phyloP scores from a whole-genome alignment of 2,888 invertebrate genomes.

The Hypomecis atomaria region DNA sequence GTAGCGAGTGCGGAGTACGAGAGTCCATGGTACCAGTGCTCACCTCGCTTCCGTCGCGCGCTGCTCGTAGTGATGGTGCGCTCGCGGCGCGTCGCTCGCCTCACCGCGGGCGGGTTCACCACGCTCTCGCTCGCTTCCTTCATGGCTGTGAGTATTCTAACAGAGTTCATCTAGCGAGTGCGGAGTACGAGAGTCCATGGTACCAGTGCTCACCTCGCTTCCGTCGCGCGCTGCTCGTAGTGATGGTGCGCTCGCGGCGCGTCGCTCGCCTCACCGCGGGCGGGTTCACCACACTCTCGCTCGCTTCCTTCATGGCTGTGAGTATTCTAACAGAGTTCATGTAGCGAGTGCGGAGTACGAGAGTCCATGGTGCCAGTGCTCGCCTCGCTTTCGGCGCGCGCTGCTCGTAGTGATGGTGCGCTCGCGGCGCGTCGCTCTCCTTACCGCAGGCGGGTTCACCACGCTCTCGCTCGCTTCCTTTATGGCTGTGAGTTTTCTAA shows the following conservation, averaged over 20 bases:
- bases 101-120: conserved; percentile 81
- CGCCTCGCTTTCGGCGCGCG: conserved; percentile 63
- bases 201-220: conserved; percentile 62
- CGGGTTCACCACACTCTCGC: conserved; percentile 78
- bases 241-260: conserved; percentile 55
- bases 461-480: conserved; percentile 79
- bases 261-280: conserved; percentile 74
- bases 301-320: conserved; percentile 76
- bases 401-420: conserved; percentile 56
- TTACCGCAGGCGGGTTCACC: conserved; percentile 81
- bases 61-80: conserved; percentile 56
- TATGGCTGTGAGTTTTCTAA: conserved; percentile 53
- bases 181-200: conserved; percentile 79
- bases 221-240: conserved; percentile 67
- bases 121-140: conserved; percentile 79
- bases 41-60: conserved; percentile 63
- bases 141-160: conserved; percentile 58
- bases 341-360: conserved; percentile 75
- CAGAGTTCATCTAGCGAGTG: conserved; percentile 66
- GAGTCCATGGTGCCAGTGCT: conserved; percentile 74
- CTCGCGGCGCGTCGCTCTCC: conserved; percentile 62
- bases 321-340: conserved; percentile 55
- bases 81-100: conserved; percentile 62
- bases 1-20: conserved; percentile 75
- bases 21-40: conserved; percentile 74